Base-by-base conservation (phyloP, 2,113 vertebrate genomes). In the Eptesicus fuscus region DNA sequence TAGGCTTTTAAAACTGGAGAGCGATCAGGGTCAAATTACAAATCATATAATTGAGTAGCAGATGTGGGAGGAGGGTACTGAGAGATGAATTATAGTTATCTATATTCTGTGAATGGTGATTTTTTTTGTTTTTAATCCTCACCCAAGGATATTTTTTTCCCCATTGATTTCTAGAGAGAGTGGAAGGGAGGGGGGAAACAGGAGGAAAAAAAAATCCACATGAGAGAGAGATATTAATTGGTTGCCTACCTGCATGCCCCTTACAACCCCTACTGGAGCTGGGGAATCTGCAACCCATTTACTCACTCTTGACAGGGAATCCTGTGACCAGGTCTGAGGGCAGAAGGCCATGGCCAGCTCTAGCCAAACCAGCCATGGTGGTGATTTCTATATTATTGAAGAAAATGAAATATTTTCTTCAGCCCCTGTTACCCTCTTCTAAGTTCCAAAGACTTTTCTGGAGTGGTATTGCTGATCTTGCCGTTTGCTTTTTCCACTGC, bases 341-440 rank as follows among this genome's bases (percentile, higher is more conserved):
- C 25, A 61, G 59, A 61, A 59, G 10, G 23, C 59, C 59, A 61
- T 61, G 59, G 59, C 59, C 23, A 59, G 23, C 56, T 59, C 23
- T 61, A 61, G 53, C 10, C 25, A 61, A 61, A 61, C 59, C 59
- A 61, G 59, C 59, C 10, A 61, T 25, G 4, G 59, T 69, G 32
- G 9, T 44, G 7, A 84, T 51, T 78, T 40, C 32, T 92, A 10
- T 10, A 32, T 88, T 78, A 49, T 37, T 87, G 42, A 91, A 77
- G 47, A 80, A 80, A 42, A 35, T 87, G 28, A 90, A 56, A 76
- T 91, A 73, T 87, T 78, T 59, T 93, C 87, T 93, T 91, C 22
- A 88, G 25, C 5, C 5, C 22, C 22, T 90, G 5, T 88, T 89
- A 85, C 1, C 14, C 28, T 73, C 1, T 12, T 85, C 25, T 89